phyloP scores from a whole-genome alignment of 2,888 invertebrate genomes.

The Dexiosoma caninum region DNA sequence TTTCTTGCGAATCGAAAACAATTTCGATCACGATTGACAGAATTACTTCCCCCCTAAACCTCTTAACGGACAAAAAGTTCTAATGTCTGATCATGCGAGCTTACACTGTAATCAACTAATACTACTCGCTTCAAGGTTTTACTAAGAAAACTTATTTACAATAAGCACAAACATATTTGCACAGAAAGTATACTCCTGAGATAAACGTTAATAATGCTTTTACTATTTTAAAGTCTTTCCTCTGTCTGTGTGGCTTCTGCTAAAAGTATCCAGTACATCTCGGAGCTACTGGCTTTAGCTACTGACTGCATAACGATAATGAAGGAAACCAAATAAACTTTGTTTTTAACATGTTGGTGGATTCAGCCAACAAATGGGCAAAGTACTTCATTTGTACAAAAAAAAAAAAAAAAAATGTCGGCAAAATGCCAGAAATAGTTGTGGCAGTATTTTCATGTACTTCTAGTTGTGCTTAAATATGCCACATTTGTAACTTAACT shows the following conservation, averaged over 20 bases:
- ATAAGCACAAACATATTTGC: not conserved
- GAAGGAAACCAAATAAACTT: slow-evolving; percentile 15
- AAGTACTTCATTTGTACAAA: not conserved
- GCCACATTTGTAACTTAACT: slow-evolving; percentile 36
- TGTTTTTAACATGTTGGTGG: not conserved
- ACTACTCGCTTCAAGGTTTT: too few relatives aligned
- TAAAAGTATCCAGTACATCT: slow-evolving; percentile 8
- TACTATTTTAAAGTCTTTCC: slow-evolving; percentile 1
- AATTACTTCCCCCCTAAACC: too few relatives aligned
- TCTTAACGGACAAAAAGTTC: too few relatives aligned
- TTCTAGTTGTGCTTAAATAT: slow-evolving; percentile 30
- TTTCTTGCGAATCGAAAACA: too few relatives aligned
- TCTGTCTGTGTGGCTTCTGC: not conserved
- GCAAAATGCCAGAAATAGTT: slow-evolving; percentile 60
- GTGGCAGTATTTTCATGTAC: slow-evolving; percentile 25
- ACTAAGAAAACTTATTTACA: slow-evolving; percentile 17
- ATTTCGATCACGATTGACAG: too few relatives aligned
- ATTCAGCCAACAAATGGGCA: not conserved
- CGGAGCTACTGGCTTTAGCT: not conserved
- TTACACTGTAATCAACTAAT: too few relatives aligned
- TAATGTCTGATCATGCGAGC: too few relatives aligned
- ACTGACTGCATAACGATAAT: too few relatives aligned
- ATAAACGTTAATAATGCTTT: slow-evolving; percentile 16
- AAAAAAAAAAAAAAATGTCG: slow-evolving; percentile 27
- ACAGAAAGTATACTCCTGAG: not conserved